A percentile compares a stretch with the other conserved stretches of the same genome.
phyloP scores from a whole-genome alignment of 2,113 vertebrate species.

The Calyptommatus sinebrachiatus region DNA sequence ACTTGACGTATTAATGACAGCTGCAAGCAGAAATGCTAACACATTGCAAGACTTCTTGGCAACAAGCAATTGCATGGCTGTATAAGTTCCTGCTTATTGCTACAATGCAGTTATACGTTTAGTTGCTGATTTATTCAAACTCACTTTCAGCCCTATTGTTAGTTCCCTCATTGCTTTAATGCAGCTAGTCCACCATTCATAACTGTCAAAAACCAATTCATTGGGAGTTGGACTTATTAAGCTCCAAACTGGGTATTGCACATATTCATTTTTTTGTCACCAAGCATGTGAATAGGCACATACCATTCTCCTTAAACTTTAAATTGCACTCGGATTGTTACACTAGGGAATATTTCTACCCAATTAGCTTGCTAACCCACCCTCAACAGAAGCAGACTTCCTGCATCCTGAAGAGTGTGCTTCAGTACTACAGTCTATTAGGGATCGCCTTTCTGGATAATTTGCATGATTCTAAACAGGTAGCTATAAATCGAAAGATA shows the following conservation, averaged over 20 bases:
- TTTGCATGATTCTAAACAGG: conserved; percentile 27
- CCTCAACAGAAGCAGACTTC: conserved; percentile 32
- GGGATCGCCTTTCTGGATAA: conserved; percentile 23
- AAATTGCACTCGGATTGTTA: conserved; percentile 42
- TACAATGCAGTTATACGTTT: conserved; percentile 57
- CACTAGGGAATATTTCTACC: conserved; percentile 42
- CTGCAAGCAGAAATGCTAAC: conserved; percentile 29
- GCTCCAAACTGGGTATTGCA: conserved; percentile 59
- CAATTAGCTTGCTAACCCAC: conserved; percentile 55
- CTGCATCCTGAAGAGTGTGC: conserved; percentile 30
- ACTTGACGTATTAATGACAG: neutral
- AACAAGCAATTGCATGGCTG: conserved; percentile 71
- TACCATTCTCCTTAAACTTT: conserved; percentile 33
- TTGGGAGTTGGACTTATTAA: conserved; percentile 75
- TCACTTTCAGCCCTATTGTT: conserved; percentile 71
- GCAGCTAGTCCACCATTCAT: conserved; percentile 78
- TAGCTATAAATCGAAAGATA: neutral
- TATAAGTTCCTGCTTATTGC: conserved; percentile 65
- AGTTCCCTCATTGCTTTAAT: conserved; percentile 77
- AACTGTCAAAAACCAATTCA: conserved; percentile 83
- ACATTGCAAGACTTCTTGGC: conserved; percentile 64
- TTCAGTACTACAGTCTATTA: conserved; percentile 18
- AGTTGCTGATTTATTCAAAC: conserved; percentile 82
- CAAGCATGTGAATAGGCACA: conserved; percentile 47
- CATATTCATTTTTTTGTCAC: conserved; percentile 45